Percentiles rank a stretch among this genome's conserved stretches.
phyloP scores from a whole-genome alignment of 2,888 invertebrate species.

The Xestia ashworthii region DNA sequence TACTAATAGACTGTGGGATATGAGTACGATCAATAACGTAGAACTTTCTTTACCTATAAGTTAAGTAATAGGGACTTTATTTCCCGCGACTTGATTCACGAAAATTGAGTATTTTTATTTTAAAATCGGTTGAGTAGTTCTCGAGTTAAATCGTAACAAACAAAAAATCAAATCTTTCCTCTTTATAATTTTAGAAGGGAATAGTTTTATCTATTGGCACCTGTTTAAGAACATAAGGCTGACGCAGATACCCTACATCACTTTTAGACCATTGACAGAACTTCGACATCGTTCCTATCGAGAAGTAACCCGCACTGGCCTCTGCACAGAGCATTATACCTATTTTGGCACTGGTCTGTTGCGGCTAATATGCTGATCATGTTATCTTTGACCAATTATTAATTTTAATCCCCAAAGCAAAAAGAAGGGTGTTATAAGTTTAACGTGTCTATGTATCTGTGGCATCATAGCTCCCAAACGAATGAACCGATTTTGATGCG shows the following conservation, averaged over 20 bases:
- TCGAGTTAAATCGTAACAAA: no score
- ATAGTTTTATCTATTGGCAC: no score
- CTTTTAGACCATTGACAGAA: neutral
- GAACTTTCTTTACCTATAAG: neutral
- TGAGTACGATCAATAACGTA: neutral
- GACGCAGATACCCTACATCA: neutral
- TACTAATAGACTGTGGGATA: no score
- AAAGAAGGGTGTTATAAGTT: neutral
- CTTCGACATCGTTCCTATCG: neutral
- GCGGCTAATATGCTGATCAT: neutral
- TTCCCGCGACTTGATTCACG: no score
- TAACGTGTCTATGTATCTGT: neutral
- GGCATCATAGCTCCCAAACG: neutral
- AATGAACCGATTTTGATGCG: neutral
- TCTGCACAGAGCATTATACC: no score
- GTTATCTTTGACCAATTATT: neutral
- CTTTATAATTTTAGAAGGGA: no score
- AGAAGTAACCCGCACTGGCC: neutral
- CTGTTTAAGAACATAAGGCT: no score
- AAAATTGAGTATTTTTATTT: no score
- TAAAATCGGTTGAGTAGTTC: no score
- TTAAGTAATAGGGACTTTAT: neutral
- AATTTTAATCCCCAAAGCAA: neutral
- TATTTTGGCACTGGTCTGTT: neutral
- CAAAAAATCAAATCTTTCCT: no score